phyloP scores from a whole-genome alignment of 2,888 invertebrate species.

The Scaptomyza caliginosa region DNA sequence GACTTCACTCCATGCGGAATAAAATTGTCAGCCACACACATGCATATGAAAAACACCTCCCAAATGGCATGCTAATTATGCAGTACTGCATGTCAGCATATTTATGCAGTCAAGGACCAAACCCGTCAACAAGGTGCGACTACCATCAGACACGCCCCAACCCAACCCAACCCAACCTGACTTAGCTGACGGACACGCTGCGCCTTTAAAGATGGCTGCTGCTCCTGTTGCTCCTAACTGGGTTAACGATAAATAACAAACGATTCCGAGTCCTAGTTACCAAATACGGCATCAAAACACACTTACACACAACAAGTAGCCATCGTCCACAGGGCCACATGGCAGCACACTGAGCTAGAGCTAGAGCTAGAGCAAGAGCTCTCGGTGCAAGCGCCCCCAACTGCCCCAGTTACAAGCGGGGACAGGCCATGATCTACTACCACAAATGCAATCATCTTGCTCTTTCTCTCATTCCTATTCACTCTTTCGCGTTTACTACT shows the following conservation, averaged over 20 bases:
- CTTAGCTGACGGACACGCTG: conserved; percentile 17
- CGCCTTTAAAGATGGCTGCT: conserved; percentile 39
- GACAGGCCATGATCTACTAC: conserved; percentile 78
- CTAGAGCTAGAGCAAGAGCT: conserved; percentile 17
- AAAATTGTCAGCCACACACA: conserved; percentile 4
- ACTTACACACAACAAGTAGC: conserved; percentile 40
- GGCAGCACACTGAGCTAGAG: conserved; percentile 20
- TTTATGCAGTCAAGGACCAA: conserved; percentile 10
- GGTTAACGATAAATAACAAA: conserved; percentile 76
- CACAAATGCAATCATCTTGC: conserved; percentile 50
- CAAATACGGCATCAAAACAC: conserved; percentile 35
- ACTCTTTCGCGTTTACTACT: conserved; percentile 10
- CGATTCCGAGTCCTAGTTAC: conserved; percentile 74
- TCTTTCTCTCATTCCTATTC: conserved; percentile 7
- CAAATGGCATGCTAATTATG: conserved; percentile 41
- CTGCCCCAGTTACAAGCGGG: conserved; percentile 65
- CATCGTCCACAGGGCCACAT: conserved; percentile 60
- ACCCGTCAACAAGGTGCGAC: conserved; percentile 44
- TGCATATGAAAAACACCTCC: neutral
- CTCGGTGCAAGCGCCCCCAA: conserved; percentile 65
- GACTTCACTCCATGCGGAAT: neutral
- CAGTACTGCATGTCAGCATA: conserved; percentile 6
- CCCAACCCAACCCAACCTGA: neutral
- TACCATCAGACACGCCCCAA: conserved; percentile 33
- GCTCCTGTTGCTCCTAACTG: conserved; percentile 50